Conservation (phyloP, 2,113 vertebrate species). For the Peromyscus californicus region DNA sequence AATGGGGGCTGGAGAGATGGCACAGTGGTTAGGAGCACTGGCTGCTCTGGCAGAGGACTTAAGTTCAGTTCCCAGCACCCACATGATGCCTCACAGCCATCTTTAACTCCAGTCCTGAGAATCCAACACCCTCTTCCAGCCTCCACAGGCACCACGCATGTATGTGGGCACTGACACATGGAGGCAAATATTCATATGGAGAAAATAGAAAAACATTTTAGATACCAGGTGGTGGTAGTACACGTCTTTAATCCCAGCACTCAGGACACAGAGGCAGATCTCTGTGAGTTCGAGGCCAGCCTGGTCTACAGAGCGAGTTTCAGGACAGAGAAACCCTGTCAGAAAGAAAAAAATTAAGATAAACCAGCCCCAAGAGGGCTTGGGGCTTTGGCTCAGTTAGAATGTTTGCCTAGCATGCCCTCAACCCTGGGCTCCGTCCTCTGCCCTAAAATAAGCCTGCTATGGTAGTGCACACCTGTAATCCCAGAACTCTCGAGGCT, state of each 20-base stretch:
- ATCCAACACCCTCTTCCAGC: background rate
- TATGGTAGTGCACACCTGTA: too few species aligned
- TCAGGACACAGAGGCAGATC: background rate
- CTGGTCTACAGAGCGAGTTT: background rate
- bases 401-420: fast-evolving
- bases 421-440: background rate
- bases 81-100: background rate
- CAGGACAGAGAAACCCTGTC: background rate
- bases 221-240: background rate
- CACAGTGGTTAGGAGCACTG: background rate
- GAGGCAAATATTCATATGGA: background rate
- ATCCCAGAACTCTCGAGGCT: background rate
- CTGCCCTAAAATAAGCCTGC: background rate
- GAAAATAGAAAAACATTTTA: background rate
- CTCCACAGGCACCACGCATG: background rate
- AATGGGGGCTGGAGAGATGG: too few species aligned
- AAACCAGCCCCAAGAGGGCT: background rate
- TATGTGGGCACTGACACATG: too few species aligned
- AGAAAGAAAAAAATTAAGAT: background rate
- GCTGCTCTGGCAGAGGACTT: background rate
- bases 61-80: background rate
- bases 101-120: background rate
- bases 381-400: too few species aligned
- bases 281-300: background rate
- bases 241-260: background rate